A percentile compares a stretch with the other conserved stretches of the same genome.
Conservation (phyloP, 1,140 invertebrate genomes). For the Triops longicaudatus region DNA sequence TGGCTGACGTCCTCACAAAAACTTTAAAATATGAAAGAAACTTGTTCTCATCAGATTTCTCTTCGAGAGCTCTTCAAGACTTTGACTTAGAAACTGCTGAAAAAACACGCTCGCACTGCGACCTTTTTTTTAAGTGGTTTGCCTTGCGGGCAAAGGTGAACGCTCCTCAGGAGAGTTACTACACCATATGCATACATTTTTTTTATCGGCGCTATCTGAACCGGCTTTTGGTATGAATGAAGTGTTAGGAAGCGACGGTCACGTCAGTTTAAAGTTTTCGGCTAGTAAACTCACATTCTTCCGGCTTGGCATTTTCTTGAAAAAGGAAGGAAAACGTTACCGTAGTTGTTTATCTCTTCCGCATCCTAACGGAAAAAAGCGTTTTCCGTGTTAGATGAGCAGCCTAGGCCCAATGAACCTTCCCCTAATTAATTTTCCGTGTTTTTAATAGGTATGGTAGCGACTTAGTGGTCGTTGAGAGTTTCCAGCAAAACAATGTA, state of each 20-base stretch:
- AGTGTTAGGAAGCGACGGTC: background rate
- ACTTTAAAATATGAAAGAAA: background rate
- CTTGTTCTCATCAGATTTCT: background rate
- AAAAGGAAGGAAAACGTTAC: background rate
- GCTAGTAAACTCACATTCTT: too few species aligned
- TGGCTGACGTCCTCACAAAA: background rate
- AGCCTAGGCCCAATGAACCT: background rate
- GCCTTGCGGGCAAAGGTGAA: background rate
- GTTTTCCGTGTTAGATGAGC: background rate
- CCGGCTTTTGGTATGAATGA: background rate
- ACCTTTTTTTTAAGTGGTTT: background rate
- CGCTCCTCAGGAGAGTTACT: background rate
- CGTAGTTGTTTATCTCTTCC: background rate
- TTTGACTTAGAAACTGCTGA: background rate
- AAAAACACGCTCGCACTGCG: background rate
- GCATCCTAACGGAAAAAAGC: background rate
- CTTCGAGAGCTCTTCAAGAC: too few species aligned
- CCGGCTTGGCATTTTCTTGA: too few species aligned
- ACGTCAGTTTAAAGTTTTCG: background rate
- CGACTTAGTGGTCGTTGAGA: conserved; percentile 80
- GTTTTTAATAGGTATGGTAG: conserved; percentile 69
- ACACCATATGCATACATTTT: background rate
- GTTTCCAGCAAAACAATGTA: conserved; percentile 82
- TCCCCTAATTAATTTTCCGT: conserved; percentile 25
- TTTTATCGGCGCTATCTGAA: background rate